phyloP scores from a whole-genome alignment of 2,113 vertebrate genomes.

The Festucalex cinctus region DNA sequence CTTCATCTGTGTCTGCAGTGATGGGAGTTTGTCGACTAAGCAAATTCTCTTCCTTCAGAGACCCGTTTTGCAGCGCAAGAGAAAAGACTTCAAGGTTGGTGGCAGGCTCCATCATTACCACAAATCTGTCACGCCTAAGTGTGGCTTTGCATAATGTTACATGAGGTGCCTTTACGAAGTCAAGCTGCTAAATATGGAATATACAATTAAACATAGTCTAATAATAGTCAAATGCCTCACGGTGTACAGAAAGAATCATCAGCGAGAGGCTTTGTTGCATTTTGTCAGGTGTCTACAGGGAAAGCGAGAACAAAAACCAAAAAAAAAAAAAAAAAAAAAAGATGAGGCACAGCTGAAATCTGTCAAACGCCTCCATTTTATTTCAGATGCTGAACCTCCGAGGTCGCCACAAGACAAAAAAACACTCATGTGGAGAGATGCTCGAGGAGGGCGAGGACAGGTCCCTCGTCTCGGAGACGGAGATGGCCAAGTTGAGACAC shows the following conservation, averaged over 20 bases:
- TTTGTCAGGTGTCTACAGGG: slow-evolving; percentile 67
- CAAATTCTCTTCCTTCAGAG: slow-evolving; percentile 98
- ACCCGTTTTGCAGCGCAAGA: slow-evolving; percentile 88
- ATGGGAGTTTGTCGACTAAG: slow-evolving; percentile 92
- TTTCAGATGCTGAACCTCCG: slow-evolving; percentile 73
- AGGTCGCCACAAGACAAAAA: slow-evolving; percentile 68
- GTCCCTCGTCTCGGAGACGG: slow-evolving; percentile 53
- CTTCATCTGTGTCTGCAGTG: slow-evolving; percentile 71
- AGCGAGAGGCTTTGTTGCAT: slow-evolving; percentile 58
- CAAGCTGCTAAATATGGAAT: slow-evolving; percentile 58
- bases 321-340: slow-evolving; percentile 19
- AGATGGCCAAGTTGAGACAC: slow-evolving; percentile 54
- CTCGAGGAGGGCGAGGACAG: slow-evolving; percentile 45
- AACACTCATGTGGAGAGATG: slow-evolving; percentile 42
- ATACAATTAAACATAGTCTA: slow-evolving; percentile 54
- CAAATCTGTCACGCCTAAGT: slow-evolving; percentile 53
- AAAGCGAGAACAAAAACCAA: slow-evolving; percentile 25
- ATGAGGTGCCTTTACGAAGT: slow-evolving; percentile 11
- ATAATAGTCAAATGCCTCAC: slow-evolving; percentile 54
- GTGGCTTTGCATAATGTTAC: slow-evolving; percentile 48
- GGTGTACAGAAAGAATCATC: slow-evolving; percentile 56
- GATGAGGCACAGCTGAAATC: slow-evolving; percentile 33
- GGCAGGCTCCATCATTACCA: slow-evolving; percentile 8
- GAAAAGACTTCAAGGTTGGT: slow-evolving; percentile 88
- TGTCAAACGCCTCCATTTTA: slow-evolving; percentile 41